These are phyloP conservation scores for Drosophila neoperkinsi DNA, from an alignment of 2,888 invertebrate species.

Conservation along the genomic window DNA sequence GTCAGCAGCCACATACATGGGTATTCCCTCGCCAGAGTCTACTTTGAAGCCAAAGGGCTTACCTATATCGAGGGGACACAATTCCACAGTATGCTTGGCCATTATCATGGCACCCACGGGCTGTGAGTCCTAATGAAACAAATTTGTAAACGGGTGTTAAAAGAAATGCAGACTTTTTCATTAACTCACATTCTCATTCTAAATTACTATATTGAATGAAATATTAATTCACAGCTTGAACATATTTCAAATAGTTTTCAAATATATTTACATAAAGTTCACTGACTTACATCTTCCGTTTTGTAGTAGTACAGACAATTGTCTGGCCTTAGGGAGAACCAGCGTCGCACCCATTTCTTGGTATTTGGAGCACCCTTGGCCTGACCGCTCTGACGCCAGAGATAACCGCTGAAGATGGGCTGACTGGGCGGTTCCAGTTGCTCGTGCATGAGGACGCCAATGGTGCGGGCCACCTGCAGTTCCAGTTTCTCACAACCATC, in stretches of 20 bases:
- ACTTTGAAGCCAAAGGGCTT: constrained; percentile 90
- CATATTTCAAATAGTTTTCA: neutral
- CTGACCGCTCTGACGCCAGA: constrained; percentile 90
- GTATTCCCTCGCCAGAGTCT: constrained; percentile 89
- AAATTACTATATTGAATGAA: neutral
- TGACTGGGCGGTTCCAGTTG: constrained; percentile 88
- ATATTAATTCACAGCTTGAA: neutral
- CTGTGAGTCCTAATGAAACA: constrained; percentile 89
- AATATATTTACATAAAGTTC: neutral
- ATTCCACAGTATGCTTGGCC: constrained; percentile 91
- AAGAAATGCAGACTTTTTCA: neutral
- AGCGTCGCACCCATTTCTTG: constrained; percentile 93
- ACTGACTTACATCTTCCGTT: constrained; percentile 91
- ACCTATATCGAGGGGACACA: constrained; percentile 85
- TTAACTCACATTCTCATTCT: neutral
- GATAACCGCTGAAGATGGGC: constrained; percentile 90
- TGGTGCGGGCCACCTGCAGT: constrained; percentile 95
- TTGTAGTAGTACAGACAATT: constrained; percentile 98
- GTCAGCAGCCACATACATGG: constrained; percentile 93
- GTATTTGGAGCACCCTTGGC: constrained; percentile 86
- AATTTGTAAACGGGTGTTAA: neutral
- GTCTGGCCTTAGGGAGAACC: constrained; percentile 96
- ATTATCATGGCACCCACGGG: constrained; percentile 96
- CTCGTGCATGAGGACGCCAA: constrained; percentile 90
- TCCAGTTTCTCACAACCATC: constrained; percentile 94